Evolutionary conservation across 2,113 vertebrate species (phyloP), one percentile per base, ranked within the genome.

Genomic region (Anser cygnoides): DNA sequence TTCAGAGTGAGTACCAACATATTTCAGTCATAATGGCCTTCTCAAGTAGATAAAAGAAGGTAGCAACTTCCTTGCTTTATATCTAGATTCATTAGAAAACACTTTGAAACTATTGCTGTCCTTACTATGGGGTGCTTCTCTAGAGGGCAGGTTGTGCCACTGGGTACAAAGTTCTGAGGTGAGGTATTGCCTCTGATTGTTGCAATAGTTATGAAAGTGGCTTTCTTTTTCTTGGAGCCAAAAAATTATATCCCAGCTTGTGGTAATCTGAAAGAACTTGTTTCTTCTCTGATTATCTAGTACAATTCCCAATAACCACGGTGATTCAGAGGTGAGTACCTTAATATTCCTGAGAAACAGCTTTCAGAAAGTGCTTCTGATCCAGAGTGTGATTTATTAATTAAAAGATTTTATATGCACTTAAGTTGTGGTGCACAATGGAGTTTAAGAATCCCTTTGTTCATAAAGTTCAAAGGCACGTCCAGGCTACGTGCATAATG

Each of bases 381-480:
- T 92, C 92, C 93, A 87, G 75, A 87, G 81, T 52, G 49, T 61
- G 86, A 94, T 90, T 92, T 92, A 86, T 96, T 94, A 83, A 90
- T 84, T 89, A 39, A n/a, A 84, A 61, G 13, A 19, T 87, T 93
- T 71, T 75, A 70, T 63, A 26, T 77, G 43, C 72, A 37, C 35
- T 93, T 59, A 84, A 74, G 67, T 74, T 80, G 26, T 15, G 39
- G 52, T 89, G 33, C 75, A 75, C 61, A 89, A 89, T 61, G 35
- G 78, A 81, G 43, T 70, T 89, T 81, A 78, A 77, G 55, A 49
- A 81, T 49, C 26, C 20, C 35, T 92, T 96, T 96, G 85, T 86
- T 90, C 46, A 5, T 81, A 29, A 94, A 44, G 33, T 65, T 89
- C 33, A 68, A 87, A 84, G 80, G 33, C 43, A 92, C n/a, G 59